phyloP scores from a whole-genome alignment of 2,113 vertebrate species.

The Saimiri boliviensis region DNA sequence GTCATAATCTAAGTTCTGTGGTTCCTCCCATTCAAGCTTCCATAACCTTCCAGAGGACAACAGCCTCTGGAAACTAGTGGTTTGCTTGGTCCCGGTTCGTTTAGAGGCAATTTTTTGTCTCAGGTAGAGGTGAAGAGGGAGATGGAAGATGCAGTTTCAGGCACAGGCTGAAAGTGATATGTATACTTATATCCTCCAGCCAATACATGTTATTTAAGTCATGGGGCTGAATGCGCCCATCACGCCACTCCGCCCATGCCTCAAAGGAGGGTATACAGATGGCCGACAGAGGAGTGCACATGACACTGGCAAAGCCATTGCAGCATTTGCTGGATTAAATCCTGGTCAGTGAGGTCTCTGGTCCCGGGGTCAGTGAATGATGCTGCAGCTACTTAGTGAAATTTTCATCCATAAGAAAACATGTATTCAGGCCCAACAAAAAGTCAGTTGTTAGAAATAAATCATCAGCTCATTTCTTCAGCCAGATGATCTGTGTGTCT shows the following conservation, averaged over 20 bases:
- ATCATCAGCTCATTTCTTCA: neutral
- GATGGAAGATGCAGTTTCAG: neutral
- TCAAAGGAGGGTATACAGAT: neutral
- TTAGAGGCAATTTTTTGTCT: neutral
- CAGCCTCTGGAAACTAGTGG: neutral
- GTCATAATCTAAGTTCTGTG: neutral
- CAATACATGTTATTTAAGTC: rapidly evolving
- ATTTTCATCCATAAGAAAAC: neutral
- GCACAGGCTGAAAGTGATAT: neutral
- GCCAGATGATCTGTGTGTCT: neutral
- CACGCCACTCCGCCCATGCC: too few species aligned
- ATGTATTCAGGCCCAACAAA: rapidly evolving
- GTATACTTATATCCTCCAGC: too few species aligned
- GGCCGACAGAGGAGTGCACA: rapidly evolving
- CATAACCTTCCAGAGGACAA: too few species aligned
- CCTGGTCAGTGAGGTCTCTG: neutral
- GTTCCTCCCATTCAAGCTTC: neutral
- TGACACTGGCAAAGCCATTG: neutral
- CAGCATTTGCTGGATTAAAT: neutral
- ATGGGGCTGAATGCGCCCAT: neutral
- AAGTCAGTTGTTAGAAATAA: neutral
- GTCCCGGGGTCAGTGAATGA: rapidly evolving
- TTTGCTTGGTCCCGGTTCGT: neutral
- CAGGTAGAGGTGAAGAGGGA: neutral
- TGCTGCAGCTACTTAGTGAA: neutral